Evolutionary conservation across 2,113 vertebrate genomes (phyloP).

Genomic region (Toxostoma redivivum): DNA sequence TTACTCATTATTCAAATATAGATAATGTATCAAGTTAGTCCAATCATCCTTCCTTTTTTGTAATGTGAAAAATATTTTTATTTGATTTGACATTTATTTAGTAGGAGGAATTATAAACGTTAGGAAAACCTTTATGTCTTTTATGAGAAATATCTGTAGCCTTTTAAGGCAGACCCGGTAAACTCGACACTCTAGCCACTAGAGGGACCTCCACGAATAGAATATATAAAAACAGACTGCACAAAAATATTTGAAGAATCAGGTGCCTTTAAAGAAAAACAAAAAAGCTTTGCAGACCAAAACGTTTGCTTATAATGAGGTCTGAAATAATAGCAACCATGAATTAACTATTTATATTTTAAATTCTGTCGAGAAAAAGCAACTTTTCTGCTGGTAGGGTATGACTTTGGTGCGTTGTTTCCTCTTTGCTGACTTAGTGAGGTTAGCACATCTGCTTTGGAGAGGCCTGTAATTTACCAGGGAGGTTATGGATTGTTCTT

Average conservation of each 20-base stretch:
- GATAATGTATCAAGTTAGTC: background rate
- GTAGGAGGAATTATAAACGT: background rate
- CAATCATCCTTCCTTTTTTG: background rate
- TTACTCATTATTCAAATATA: background rate
- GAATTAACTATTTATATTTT: background rate
- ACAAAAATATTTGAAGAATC: background rate
- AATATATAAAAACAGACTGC: background rate
- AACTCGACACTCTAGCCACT: conserved; percentile 12
- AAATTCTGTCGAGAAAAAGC: background rate
- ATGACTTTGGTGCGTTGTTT: background rate
- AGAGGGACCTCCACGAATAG: conserved; percentile 61
- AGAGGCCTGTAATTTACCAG: background rate
- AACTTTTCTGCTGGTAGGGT: background rate
- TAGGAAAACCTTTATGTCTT: background rate
- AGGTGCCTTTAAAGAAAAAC: background rate
- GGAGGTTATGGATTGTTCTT: background rate
- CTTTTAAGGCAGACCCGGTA: background rate
- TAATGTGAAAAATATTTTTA: background rate
- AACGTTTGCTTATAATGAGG: background rate
- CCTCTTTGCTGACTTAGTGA: background rate
- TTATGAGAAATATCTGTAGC: background rate
- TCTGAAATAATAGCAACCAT: background rate
- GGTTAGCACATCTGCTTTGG: background rate
- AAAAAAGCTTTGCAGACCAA: background rate
- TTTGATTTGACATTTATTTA: background rate